These are phyloP conservation scores for Bombus pascuorum DNA, from an alignment of 1,140 invertebrate species.

Conservation along the genomic window DNA sequence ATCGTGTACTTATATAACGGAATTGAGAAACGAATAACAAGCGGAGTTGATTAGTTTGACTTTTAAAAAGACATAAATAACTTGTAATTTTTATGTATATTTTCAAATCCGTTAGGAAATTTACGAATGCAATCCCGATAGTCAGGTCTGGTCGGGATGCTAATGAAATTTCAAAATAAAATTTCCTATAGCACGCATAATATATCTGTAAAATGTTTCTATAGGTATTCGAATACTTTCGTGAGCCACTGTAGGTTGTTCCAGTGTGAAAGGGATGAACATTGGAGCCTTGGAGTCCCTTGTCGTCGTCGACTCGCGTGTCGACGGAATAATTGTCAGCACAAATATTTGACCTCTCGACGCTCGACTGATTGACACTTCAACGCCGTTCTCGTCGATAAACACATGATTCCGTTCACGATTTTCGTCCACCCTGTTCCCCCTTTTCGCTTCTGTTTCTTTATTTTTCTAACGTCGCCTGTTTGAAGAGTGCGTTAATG, in stretches of 20 bases:
- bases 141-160: too few relatives aligned
- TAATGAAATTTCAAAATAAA: too few relatives aligned
- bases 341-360: slow-evolving; percentile 53
- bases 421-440: neutral
- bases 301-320: slow-evolving; percentile 15
- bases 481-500: slow-evolving; percentile 61
- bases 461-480: slow-evolving; percentile 21
- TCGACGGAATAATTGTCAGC: slow-evolving; percentile 36
- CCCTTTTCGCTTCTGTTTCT: neutral
- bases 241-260: neutral
- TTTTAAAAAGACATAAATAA: too few relatives aligned
- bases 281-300: neutral
- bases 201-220: too few relatives aligned
- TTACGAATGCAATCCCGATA: too few relatives aligned
- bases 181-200: too few relatives aligned
- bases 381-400: neutral
- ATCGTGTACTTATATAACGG: too few relatives aligned
- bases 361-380: slow-evolving; percentile 48
- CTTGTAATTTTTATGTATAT: too few relatives aligned
- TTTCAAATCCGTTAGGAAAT: too few relatives aligned
- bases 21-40: too few relatives aligned
- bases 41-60: too few relatives aligned
- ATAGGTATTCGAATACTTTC: neutral
- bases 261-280: neutral
- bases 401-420: slow-evolving; percentile 34